phyloP scores from a whole-genome alignment of 2,888 invertebrate species.

The Hyposoter dolosus region DNA sequence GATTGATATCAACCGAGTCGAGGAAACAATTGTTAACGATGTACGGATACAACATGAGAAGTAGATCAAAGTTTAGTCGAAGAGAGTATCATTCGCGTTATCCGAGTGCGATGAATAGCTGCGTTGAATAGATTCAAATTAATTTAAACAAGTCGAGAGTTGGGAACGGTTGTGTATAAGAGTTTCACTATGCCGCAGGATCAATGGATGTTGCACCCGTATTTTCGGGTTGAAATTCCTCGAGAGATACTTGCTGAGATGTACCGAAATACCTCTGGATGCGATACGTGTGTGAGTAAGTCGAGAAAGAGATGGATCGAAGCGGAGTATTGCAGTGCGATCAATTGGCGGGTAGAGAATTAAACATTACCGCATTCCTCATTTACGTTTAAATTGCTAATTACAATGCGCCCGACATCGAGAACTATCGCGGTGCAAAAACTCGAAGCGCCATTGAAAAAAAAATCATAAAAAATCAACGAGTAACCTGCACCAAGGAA shows the following conservation, averaged over 20 bases:
- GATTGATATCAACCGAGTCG: too few species aligned
- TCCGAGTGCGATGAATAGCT: conserved; percentile 32
- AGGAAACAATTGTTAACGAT: background rate
- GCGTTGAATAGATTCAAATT: conserved; percentile 45
- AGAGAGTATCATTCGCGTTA: background rate
- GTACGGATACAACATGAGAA: background rate
- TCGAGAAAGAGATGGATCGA: conserved; percentile 1
- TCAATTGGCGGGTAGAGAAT: background rate
- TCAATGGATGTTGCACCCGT: conserved; percentile 33
- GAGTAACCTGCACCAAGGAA: background rate
- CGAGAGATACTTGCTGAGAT: conserved; percentile 23
- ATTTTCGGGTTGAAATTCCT: conserved; percentile 42
- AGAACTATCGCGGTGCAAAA: background rate
- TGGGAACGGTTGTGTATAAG: background rate
- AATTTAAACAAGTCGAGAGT: conserved; percentile 38
- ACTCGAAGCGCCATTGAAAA: background rate
- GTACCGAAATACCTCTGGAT: background rate
- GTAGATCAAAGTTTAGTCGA: background rate
- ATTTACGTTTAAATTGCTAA: background rate
- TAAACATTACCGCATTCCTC: background rate
- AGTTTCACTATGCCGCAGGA: background rate
- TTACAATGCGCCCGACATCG: background rate
- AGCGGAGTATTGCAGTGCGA: background rate
- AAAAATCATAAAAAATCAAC: conserved; percentile 5
- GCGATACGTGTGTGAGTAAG: background rate